Conservation (phyloP, 2,888 invertebrate genomes). For the Dendrolimus pini region DNA sequence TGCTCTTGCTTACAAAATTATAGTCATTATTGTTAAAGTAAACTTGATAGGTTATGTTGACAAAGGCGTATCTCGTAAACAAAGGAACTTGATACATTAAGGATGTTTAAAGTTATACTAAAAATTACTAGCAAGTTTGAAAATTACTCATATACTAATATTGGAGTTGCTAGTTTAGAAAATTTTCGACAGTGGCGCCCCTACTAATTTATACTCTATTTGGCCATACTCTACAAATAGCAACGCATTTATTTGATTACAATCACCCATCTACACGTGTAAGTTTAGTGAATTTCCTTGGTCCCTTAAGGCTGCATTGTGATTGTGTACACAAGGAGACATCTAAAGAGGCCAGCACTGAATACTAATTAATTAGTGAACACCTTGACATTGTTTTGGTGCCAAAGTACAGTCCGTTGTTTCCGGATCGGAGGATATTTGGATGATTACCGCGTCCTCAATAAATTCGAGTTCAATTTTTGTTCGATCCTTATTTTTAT, state of each 20-base stretch:
- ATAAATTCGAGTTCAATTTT: conserved; percentile 2
- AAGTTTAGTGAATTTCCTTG: conserved; percentile 20
- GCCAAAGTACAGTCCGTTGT: conserved; percentile 18
- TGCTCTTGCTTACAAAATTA: too few relatives aligned
- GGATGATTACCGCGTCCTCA: conserved; percentile 14
- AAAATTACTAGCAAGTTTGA: too few relatives aligned
- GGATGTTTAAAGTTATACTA: too few relatives aligned
- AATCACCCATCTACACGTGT: neutral
- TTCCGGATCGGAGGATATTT: conserved; percentile 25
- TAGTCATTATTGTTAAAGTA: too few relatives aligned
- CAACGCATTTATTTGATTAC: neutral
- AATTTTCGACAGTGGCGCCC: too few relatives aligned
- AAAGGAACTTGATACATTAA: too few relatives aligned
- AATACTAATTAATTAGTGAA: conserved; percentile 36
- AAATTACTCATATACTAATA: too few relatives aligned
- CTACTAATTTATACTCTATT: too few relatives aligned
- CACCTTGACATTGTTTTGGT: conserved; percentile 45
- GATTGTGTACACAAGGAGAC: conserved; percentile 27
- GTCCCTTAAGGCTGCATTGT: conserved; percentile 30
- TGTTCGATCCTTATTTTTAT: neutral
- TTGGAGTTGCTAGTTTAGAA: too few relatives aligned
- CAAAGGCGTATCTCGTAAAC: too few relatives aligned
- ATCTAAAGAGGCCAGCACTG: conserved; percentile 21
- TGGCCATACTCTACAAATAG: too few relatives aligned
- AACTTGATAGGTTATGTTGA: too few relatives aligned